Conservation (phyloP, 2,888 invertebrate genomes). For the Sarcophaga variegata region DNA sequence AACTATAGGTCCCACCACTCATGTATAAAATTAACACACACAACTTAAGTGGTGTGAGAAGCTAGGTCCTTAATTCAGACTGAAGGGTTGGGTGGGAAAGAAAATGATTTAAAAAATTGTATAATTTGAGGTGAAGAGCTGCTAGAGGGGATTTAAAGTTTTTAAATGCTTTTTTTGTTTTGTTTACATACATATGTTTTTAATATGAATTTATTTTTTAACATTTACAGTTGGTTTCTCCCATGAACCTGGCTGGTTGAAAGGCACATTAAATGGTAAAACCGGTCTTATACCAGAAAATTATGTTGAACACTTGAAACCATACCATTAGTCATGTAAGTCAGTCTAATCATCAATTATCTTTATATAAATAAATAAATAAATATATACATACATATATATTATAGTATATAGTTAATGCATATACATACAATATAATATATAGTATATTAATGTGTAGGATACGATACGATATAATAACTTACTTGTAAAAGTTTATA, state of each 20-base stretch:
- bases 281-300: slow-evolving; percentile 97
- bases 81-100: too few species aligned
- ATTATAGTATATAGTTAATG: slow-evolving; percentile 47
- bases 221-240: slow-evolving; percentile 88
- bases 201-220: neutral
- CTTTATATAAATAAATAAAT: slow-evolving; percentile 37
- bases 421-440: slow-evolving; percentile 30
- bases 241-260: slow-evolving; percentile 98
- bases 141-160: neutral
- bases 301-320: slow-evolving; percentile 90
- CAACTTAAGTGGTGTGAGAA: too few species aligned
- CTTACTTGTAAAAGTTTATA: neutral
- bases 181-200: neutral
- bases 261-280: slow-evolving; percentile 95
- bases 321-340: slow-evolving; percentile 74
- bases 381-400: slow-evolving; percentile 41
- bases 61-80: too few species aligned
- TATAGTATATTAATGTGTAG: neutral
- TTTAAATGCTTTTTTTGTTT: slow-evolving; percentile 3
- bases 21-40: too few species aligned
- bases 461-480: neutral
- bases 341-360: slow-evolving; percentile 60
- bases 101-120: too few species aligned
- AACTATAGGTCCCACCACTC: too few species aligned
- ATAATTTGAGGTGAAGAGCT: too few species aligned